phyloP scores from a whole-genome alignment of 2,888 invertebrate genomes.

The Carterocephalus palaemon region DNA sequence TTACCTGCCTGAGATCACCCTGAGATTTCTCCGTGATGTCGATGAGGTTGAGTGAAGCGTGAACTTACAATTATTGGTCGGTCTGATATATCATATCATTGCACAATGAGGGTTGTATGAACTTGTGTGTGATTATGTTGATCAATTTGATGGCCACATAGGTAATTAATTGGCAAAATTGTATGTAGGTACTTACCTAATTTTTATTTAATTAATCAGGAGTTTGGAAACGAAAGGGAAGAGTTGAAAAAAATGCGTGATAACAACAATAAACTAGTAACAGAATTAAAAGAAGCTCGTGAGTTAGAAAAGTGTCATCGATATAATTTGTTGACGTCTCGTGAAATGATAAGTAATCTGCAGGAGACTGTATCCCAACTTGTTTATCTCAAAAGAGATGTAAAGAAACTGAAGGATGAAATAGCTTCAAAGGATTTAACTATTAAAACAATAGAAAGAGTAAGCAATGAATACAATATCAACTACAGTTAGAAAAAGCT shows the following conservation, averaged over 20 bases:
- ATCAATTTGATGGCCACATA: too few relatives aligned
- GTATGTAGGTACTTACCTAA: background rate
- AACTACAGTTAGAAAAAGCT: too few relatives aligned
- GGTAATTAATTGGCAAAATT: too few relatives aligned
- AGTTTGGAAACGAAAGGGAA: conserved; percentile 53
- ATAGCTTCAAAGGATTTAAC: conserved; percentile 46
- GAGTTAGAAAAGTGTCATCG: conserved; percentile 69
- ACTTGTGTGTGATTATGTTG: too few relatives aligned
- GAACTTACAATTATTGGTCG: too few relatives aligned
- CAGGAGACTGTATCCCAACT: conserved; percentile 70
- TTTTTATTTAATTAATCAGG: conserved; percentile 37
- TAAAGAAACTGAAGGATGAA: conserved; percentile 61
- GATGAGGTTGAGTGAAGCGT: too few relatives aligned
- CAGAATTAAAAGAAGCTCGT: conserved; percentile 56
- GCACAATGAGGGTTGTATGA: too few relatives aligned
- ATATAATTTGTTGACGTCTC: conserved; percentile 59
- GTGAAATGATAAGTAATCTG: conserved; percentile 68
- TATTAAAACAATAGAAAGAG: conserved; percentile 53
- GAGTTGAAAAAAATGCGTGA: conserved; percentile 57
- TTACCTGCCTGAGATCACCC: too few relatives aligned
- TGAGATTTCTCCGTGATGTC: too few relatives aligned
- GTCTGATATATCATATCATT: too few relatives aligned
- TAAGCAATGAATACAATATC: conserved; percentile 31
- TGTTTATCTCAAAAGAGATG: conserved; percentile 63
- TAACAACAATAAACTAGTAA: conserved; percentile 53